These are phyloP conservation scores for Heliconius ismenius DNA, from an alignment of 2,888 invertebrate species.

Conservation along the genomic window DNA sequence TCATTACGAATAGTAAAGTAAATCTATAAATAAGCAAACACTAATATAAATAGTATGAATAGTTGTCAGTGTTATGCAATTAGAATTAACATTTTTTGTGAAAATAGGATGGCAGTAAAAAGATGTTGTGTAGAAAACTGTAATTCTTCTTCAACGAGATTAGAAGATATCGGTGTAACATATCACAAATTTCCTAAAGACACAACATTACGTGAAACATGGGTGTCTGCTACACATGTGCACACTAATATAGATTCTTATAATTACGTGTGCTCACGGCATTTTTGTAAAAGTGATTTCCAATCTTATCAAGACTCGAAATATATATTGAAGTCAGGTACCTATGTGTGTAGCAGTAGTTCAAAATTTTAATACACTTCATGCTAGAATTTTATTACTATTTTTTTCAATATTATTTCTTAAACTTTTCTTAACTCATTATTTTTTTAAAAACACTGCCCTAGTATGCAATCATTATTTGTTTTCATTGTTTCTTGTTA, in stretches of 20 bases:
- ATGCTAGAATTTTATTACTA: slow-evolving; percentile 28
- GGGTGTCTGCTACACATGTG: slow-evolving; percentile 85
- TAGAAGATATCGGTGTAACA: slow-evolving; percentile 86
- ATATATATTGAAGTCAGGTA: slow-evolving; percentile 85
- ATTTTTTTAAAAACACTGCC: background rate
- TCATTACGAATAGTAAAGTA: background rate
- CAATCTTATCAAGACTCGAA: slow-evolving; percentile 86
- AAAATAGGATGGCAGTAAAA: slow-evolving; percentile 79
- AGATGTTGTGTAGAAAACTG: slow-evolving; percentile 85
- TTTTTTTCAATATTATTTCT: slow-evolving; percentile 27
- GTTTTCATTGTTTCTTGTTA: background rate
- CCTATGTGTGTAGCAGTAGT: slow-evolving; percentile 39
- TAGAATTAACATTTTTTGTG: slow-evolving; percentile 32
- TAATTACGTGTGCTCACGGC: slow-evolving; percentile 87
- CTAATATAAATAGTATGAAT: background rate
- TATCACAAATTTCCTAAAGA: slow-evolving; percentile 89
- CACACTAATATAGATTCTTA: slow-evolving; percentile 78
- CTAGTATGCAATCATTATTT: slow-evolving; percentile 5
- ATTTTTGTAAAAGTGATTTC: slow-evolving; percentile 88
- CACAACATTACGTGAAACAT: slow-evolving; percentile 80
- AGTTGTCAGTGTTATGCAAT: slow-evolving; percentile 15
- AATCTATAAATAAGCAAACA: background rate
- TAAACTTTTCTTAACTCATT: background rate
- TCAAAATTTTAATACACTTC: slow-evolving; percentile 6
- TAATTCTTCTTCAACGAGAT: slow-evolving; percentile 82